Evolutionary conservation across 2,888 invertebrate genomes (phyloP).

Genomic region (Incurvaria masculella): DNA sequence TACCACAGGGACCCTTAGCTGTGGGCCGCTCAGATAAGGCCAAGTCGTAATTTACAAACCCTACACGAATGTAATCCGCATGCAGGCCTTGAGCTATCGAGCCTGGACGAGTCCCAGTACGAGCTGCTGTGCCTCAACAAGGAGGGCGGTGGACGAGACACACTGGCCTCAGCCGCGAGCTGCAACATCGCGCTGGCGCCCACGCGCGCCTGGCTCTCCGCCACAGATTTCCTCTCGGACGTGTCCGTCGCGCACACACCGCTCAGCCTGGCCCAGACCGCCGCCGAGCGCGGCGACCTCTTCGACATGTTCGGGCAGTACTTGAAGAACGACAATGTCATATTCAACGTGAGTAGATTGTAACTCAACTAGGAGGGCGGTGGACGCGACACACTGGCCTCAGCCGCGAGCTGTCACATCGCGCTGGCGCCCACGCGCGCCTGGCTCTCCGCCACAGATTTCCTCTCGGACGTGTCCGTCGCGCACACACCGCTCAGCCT

Average conservation of each 20-base stretch:
- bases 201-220: constrained; percentile 50
- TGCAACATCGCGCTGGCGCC: constrained; percentile 65
- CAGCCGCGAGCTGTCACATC: constrained; percentile 59
- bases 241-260: constrained; percentile 66
- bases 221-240: constrained; percentile 45
- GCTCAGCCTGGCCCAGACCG: constrained; percentile 53
- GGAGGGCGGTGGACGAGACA: constrained; percentile 48
- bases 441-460: constrained; percentile 46
- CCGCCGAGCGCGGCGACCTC: constrained; percentile 54
- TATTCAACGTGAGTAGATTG: constrained; percentile 47
- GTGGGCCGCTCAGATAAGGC: too few relatives aligned
- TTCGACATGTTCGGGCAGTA: constrained; percentile 64
- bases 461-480: constrained; percentile 58
- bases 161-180: constrained; percentile 46
- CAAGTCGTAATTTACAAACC: too few relatives aligned
- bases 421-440: constrained; percentile 60
- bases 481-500: constrained; percentile 60
- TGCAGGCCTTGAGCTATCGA: constrained; percentile 58
- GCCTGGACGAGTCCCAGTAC: constrained; percentile 52
- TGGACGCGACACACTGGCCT: constrained; percentile 47
- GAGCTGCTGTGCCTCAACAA: constrained; percentile 61
- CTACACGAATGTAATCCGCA: too few relatives aligned
- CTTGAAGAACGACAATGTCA: constrained; percentile 47
- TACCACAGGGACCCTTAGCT: too few relatives aligned
- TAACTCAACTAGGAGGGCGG: constrained; percentile 55